Evolutionary conservation across 2,797 vertebrate species (phyloP).

Genomic region (Poeciliopsis infans): DNA sequence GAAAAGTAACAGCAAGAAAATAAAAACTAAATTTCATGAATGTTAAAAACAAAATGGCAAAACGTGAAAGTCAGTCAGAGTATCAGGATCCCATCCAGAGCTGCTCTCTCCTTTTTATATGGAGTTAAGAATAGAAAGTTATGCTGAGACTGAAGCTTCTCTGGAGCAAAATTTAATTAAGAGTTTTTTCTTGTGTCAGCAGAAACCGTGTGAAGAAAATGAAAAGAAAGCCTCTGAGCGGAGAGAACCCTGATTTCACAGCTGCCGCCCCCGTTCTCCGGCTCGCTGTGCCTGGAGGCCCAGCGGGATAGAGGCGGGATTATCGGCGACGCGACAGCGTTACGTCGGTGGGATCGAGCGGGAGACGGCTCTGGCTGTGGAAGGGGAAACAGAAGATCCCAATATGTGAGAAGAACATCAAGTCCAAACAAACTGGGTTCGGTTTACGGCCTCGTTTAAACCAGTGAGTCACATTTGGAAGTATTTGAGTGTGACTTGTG

Average conservation of each 20-base stretch:
- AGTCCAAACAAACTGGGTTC: background rate
- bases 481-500: background rate
- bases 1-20: background rate
- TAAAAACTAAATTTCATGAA: background rate
- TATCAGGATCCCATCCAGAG: background rate
- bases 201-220: slow-evolving; percentile 10
- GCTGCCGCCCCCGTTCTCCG: slow-evolving; percentile 33
- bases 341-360: background rate
- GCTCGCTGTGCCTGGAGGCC: slow-evolving; percentile 16
- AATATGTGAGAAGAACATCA: background rate
- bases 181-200: slow-evolving; percentile 50
- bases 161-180: slow-evolving; percentile 43
- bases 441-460: background rate
- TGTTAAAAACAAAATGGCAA: too few species aligned
- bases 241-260: slow-evolving; percentile 48
- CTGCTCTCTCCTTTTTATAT: background rate
- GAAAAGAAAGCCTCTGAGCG: background rate
- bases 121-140: background rate
- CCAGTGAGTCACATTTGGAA: background rate
- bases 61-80: too few species aligned
- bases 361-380: slow-evolving; percentile 19
- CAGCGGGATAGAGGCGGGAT: slow-evolving; percentile 18
- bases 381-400: slow-evolving; percentile 15
- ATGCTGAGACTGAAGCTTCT: slow-evolving; percentile 1
- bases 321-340: slow-evolving; percentile 18